Percentiles rank a stretch among this genome's conserved stretches.
Conservation (phyloP, 2,888 invertebrate species). For the Volucella bombylans region DNA sequence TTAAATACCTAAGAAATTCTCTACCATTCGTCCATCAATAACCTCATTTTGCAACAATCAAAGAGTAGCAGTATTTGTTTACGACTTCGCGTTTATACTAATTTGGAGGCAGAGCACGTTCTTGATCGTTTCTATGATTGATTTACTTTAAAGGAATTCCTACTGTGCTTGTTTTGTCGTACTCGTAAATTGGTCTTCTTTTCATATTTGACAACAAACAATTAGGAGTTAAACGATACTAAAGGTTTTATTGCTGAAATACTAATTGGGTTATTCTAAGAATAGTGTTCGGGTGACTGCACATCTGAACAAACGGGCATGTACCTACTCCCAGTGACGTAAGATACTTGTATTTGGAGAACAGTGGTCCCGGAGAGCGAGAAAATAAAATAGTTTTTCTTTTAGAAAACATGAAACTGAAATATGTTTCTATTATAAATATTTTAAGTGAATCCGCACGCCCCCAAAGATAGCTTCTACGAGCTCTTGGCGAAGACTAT, state of each 20-base stretch:
- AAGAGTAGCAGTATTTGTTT: constrained; percentile 16
- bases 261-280: neutral
- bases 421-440: too few species aligned
- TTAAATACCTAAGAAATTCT: neutral
- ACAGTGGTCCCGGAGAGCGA: neutral
- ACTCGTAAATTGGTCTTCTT: neutral
- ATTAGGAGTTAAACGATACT: neutral
- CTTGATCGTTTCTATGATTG: constrained; percentile 14
- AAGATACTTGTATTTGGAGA: neutral
- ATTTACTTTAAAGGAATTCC: constrained; percentile 14
- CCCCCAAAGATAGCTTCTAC: too few species aligned
- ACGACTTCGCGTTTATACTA: constrained; percentile 4
- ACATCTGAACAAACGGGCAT: neutral
- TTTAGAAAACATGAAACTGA: too few species aligned
- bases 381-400: too few species aligned
- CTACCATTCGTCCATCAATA: constrained; percentile 5
- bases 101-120: constrained; percentile 36
- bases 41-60: constrained; percentile 24
- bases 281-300: neutral
- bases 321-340: neutral
- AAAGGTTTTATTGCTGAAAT: neutral
- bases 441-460: too few species aligned
- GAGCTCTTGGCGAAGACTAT: too few species aligned
- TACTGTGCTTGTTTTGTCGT: constrained; percentile 18
- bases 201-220: neutral